Evolutionary conservation across 2,888 invertebrate genomes (phyloP).

Genomic region (Aporophyla nigra): DNA sequence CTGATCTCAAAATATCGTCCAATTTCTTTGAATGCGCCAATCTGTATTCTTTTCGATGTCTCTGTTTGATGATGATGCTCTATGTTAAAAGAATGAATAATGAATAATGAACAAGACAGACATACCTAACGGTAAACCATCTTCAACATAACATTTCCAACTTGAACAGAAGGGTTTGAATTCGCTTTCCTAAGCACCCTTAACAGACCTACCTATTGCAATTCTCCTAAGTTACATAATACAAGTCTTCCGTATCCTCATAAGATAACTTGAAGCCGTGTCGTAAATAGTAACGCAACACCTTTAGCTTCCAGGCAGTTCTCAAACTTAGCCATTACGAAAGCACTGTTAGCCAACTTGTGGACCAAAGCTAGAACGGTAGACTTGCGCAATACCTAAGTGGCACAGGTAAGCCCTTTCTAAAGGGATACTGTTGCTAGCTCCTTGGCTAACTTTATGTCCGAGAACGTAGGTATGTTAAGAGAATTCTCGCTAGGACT

Average conservation of each 20-base stretch:
- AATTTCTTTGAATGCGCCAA: too few species aligned
- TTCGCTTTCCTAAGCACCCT: neutral
- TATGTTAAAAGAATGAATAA: too few species aligned
- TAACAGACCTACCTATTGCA: neutral
- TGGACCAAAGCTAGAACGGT: conserved; percentile 31
- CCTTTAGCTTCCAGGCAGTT: conserved; percentile 23
- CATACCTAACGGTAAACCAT: too few species aligned
- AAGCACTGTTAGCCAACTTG: conserved; percentile 40
- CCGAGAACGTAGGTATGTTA: neutral
- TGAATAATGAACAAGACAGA: too few species aligned
- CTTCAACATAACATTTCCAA: too few species aligned
- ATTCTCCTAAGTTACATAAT: neutral
- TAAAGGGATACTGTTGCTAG: neutral
- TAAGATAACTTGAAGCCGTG: conserved; percentile 27
- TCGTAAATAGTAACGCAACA: conserved; percentile 42
- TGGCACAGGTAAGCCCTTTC: conserved; percentile 46
- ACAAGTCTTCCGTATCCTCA: conserved; percentile 36
- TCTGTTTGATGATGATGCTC: too few species aligned
- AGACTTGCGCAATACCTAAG: conserved; percentile 46
- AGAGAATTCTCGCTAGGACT: neutral
- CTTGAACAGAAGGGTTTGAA: neutral
- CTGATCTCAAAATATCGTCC: too few species aligned
- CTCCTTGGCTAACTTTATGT: neutral
- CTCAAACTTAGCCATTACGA: conserved; percentile 41
- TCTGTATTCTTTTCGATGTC: too few species aligned